Evolutionary conservation across 2,797 vertebrate species (phyloP).

Genomic region (Enteromius mattozi): DNA sequence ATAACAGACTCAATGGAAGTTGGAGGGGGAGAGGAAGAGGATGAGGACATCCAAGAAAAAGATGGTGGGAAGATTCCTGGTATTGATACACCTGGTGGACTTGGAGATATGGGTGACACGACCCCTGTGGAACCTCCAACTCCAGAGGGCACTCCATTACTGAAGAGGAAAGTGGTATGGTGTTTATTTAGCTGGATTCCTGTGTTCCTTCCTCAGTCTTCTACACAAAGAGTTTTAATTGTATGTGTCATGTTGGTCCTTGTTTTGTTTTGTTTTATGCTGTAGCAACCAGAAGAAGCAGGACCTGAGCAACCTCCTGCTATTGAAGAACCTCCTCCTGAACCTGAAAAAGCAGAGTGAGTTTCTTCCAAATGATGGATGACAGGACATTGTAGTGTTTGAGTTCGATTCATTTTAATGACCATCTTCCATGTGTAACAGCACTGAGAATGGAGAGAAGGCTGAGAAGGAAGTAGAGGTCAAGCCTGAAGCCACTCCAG

Average conservation of each 20-base stretch:
- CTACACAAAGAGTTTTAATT: not conserved
- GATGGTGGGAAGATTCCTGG: conserved; percentile 83
- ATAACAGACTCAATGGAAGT: conserved; percentile 76
- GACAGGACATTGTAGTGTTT: not conserved
- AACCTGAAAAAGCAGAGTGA: conserved; percentile 91
- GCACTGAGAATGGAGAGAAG: conserved; percentile 88
- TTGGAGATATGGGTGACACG: conserved; percentile 92
- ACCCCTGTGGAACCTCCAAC: conserved; percentile 88
- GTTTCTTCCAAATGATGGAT: conserved; percentile 54
- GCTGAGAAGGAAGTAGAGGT: conserved; percentile 72
- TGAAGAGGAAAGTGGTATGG: conserved; percentile 84
- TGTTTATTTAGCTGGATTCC: not conserved
- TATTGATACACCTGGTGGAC: conserved; percentile 84
- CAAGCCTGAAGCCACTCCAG: conserved; percentile 60
- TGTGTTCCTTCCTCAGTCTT: not conserved
- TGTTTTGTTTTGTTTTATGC: not conserved
- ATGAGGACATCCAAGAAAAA: conserved; percentile 80
- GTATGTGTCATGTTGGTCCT: not conserved
- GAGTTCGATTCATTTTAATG: not conserved
- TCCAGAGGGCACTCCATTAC: conserved; percentile 90
- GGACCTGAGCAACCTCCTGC: conserved; percentile 72
- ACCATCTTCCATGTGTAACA: conserved; percentile 57
- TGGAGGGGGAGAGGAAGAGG: conserved; percentile 81
- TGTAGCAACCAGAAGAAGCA: conserved; percentile 72
- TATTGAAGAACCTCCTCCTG: conserved; percentile 73